Evolutionary conservation across 2,888 invertebrate genomes (phyloP).

Genomic region (Andrena haemorrhoa): DNA sequence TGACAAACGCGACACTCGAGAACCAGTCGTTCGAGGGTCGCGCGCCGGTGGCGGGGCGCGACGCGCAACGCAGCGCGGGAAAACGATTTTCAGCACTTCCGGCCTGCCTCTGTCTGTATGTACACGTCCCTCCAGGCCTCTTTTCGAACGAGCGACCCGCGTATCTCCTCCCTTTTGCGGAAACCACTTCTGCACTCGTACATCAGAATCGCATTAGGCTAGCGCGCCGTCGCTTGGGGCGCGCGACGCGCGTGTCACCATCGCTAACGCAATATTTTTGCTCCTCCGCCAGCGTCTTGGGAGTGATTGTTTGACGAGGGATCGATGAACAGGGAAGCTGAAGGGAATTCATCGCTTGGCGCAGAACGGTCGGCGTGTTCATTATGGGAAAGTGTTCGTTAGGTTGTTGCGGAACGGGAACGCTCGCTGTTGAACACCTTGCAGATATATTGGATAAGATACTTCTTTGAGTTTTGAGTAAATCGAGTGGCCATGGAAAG

Average conservation of each 20-base stretch:
- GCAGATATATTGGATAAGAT: no score
- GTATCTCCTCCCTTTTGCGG: neutral
- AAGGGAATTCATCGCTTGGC: neutral
- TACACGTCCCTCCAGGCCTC: conserved; percentile 31
- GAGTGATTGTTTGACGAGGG: conserved; percentile 14
- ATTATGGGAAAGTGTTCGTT: neutral
- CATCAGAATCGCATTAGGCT: conserved; percentile 52
- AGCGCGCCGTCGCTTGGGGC: conserved; percentile 11
- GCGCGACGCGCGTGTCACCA: conserved; percentile 11
- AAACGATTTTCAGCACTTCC: conserved; percentile 30
- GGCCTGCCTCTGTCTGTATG: conserved; percentile 6
- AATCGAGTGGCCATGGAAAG: neutral
- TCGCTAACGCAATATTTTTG: conserved; percentile 34
- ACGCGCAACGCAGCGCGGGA: conserved; percentile 21
- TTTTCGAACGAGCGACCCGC: conserved; percentile 11
- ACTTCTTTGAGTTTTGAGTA: no score
- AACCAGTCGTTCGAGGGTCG: conserved; percentile 49
- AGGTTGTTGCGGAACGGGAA: neutral
- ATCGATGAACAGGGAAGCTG: conserved; percentile 2
- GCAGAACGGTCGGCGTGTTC: neutral
- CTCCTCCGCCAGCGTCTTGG: neutral
- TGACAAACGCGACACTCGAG: conserved; percentile 66
- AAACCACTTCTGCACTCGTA: conserved; percentile 20
- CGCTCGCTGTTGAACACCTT: no score
- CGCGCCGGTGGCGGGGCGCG: conserved; percentile 2